A percentile compares a stretch with the other conserved stretches of the same genome.
These are phyloP conservation scores for Serrognathus titanus DNA, from an alignment of 2,888 invertebrate species.

Conservation along the genomic window DNA sequence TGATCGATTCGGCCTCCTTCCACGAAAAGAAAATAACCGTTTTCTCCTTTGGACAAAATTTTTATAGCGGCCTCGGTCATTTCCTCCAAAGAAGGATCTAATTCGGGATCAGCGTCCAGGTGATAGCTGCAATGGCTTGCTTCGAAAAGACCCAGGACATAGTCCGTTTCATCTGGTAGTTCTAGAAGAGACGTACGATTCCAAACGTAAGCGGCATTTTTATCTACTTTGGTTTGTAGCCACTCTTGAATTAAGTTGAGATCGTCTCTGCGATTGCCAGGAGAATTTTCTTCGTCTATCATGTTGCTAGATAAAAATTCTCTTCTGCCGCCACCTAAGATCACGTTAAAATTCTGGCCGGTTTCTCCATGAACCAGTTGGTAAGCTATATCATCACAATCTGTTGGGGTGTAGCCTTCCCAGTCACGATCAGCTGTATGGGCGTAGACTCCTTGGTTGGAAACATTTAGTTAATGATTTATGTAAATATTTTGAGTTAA, in stretches of 20 bases:
- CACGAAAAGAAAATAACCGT: slow-evolving; percentile 77
- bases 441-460: slow-evolving; percentile 59
- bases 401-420: slow-evolving; percentile 64
- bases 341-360: slow-evolving; percentile 67
- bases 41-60: slow-evolving; percentile 56
- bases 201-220: slow-evolving; percentile 53
- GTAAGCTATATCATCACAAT: slow-evolving; percentile 69
- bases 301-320: slow-evolving; percentile 60
- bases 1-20: slow-evolving; percentile 76
- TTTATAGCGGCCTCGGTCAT: slow-evolving; percentile 72
- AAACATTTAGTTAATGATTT: neutral
- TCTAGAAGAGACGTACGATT: slow-evolving; percentile 57
- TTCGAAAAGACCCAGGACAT: slow-evolving; percentile 36
- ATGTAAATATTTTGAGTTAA: no score
- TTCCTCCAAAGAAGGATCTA: slow-evolving; percentile 66
- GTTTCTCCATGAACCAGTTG: slow-evolving; percentile 68
- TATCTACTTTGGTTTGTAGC: slow-evolving; percentile 52
- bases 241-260: slow-evolving; percentile 66
- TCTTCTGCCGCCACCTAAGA: slow-evolving; percentile 72
- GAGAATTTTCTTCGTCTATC: slow-evolving; percentile 50
- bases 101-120: slow-evolving; percentile 54
- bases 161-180: slow-evolving; percentile 56
- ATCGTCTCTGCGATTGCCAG: slow-evolving; percentile 60
- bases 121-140: slow-evolving; percentile 55
- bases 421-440: slow-evolving; percentile 69